Evolutionary conservation across 2,888 invertebrate species (phyloP).

Genomic region (Osmoderma eremita): DNA sequence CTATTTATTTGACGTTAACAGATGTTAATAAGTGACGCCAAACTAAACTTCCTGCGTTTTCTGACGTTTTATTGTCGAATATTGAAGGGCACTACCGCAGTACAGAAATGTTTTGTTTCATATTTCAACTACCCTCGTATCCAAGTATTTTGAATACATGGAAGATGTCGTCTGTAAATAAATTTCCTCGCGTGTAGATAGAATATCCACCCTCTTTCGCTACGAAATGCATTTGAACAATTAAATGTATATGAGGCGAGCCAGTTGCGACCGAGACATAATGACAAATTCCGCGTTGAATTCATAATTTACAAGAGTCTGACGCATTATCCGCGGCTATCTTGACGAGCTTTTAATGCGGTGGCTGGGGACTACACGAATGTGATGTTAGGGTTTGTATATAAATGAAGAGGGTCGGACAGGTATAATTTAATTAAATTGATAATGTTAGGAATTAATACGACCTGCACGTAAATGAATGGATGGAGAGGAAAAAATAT

Average conservation of each 20-base stretch:
- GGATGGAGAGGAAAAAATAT: conserved; percentile 15
- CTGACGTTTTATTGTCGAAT: too few relatives aligned
- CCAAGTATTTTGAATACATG: too few relatives aligned
- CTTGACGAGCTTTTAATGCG: conserved; percentile 37
- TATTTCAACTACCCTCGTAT: too few relatives aligned
- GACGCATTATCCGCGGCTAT: conserved; percentile 33
- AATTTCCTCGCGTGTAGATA: neutral
- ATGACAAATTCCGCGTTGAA: conserved; percentile 28
- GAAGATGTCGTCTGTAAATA: neutral
- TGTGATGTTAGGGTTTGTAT: conserved; percentile 36
- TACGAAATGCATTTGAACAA: conserved; percentile 24
- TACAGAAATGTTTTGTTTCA: too few relatives aligned
- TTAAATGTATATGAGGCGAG: conserved; percentile 17
- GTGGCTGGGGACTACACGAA: conserved; percentile 34
- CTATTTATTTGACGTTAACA: too few relatives aligned
- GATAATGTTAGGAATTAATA: conserved; percentile 35
- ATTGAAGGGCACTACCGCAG: too few relatives aligned
- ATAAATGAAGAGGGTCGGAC: conserved; percentile 41
- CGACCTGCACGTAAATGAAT: conserved; percentile 30
- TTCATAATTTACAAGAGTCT: conserved; percentile 35
- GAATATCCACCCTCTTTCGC: neutral
- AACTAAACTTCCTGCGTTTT: too few relatives aligned
- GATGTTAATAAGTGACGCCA: too few relatives aligned
- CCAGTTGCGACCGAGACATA: conserved; percentile 22
- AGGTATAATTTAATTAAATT: conserved; percentile 42